Percentiles rank a stretch among this genome's conserved stretches.
Conservation (phyloP, 2,797 vertebrate species). For the Ataeniobius toweri region DNA sequence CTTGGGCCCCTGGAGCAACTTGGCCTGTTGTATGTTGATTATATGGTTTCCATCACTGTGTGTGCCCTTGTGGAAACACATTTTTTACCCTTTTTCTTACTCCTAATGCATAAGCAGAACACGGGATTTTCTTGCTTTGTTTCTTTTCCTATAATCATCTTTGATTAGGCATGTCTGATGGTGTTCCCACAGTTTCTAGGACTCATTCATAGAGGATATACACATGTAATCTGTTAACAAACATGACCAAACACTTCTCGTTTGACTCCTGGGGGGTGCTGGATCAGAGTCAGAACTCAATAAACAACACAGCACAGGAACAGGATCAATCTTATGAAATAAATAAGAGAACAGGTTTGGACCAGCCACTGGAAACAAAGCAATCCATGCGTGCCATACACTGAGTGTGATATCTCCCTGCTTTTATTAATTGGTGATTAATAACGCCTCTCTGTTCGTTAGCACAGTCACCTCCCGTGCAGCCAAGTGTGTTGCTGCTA, state of each 20-base stretch:
- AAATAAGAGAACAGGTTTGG: slow-evolving; percentile 72
- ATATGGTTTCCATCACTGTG: slow-evolving; percentile 64
- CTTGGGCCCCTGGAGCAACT: slow-evolving; percentile 64
- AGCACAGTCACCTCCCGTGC: slow-evolving; percentile 95
- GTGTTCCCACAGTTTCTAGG: slow-evolving; percentile 55
- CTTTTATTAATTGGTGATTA: slow-evolving; percentile 97
- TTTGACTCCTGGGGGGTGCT: slow-evolving; percentile 69
- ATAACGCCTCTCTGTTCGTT: slow-evolving; percentile 97
- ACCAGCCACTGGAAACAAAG: slow-evolving; percentile 75
- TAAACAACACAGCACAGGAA: slow-evolving; percentile 67
- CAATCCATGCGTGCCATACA: slow-evolving; percentile 72
- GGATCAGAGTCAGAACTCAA: slow-evolving; percentile 74
- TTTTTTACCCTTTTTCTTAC: slow-evolving; percentile 44
- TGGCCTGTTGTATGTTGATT: slow-evolving; percentile 69
- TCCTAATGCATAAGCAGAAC: slow-evolving; percentile 45
- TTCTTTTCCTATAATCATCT: slow-evolving; percentile 55
- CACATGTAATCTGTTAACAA: slow-evolving; percentile 76
- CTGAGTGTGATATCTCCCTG: slow-evolving; percentile 75
- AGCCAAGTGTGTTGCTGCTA: slow-evolving; percentile 89
- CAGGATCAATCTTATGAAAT: slow-evolving; percentile 77
- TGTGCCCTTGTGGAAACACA: slow-evolving; percentile 61
- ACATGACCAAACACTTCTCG: slow-evolving; percentile 69
- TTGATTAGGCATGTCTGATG: slow-evolving; percentile 64
- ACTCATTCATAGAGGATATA: slow-evolving; percentile 60
- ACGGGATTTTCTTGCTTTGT: slow-evolving; percentile 54